Conservation (phyloP, 1,140 invertebrate species). For the Euura saliciscinereae region DNA sequence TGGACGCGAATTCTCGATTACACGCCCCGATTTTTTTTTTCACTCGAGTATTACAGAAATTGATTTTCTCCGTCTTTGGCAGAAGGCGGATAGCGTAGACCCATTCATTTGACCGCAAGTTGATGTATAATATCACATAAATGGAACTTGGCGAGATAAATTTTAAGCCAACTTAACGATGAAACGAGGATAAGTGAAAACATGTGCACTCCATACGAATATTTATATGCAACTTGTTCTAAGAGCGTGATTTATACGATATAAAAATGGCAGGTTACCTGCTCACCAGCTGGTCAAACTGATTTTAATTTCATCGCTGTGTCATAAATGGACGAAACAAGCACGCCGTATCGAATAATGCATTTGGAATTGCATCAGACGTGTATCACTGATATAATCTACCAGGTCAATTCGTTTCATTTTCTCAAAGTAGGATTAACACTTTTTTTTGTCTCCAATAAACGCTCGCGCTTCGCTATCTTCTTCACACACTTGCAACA, state of each 20-base stretch:
- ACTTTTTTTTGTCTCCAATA: background rate
- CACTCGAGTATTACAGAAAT: no score
- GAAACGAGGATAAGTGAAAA: no score
- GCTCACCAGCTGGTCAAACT: background rate
- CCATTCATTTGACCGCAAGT: no score
- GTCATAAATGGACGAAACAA: slow-evolving; percentile 4
- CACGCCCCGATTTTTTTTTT: no score
- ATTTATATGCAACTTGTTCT: background rate
- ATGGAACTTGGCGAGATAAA: no score
- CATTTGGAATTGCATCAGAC: background rate
- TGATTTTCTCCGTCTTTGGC: no score
- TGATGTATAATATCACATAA: no score
- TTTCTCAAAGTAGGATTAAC: background rate
- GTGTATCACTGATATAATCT: background rate
- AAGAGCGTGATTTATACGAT: background rate
- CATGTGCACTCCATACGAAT: background rate
- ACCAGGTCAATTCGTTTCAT: background rate
- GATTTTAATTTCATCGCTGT: background rate
- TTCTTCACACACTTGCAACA: background rate
- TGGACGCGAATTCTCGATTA: no score
- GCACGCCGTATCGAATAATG: background rate
- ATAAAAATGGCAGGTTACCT: background rate
- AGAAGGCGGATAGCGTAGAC: no score
- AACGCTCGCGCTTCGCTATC: background rate
- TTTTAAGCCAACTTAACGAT: no score